Evolutionary conservation across 2,888 invertebrate genomes (phyloP), one percentile per base, ranked within the genome.

Genomic region (Pasiphila rectangulata): DNA sequence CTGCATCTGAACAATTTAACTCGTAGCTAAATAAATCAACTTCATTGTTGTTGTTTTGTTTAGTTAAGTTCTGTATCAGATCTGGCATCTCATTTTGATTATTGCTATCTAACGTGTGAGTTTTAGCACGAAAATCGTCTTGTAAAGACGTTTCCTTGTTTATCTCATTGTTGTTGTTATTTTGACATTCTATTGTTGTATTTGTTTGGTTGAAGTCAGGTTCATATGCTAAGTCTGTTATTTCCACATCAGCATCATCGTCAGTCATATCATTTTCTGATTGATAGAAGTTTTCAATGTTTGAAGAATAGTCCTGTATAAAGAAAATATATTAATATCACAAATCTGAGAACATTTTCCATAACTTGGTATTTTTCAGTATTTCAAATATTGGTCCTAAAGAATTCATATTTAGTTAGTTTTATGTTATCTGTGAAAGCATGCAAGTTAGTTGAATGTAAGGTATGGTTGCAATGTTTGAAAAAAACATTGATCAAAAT

Each of bases 191-290:
- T 63, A 67, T 61, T 60, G 48, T 57, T 41, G 53, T 61, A 53
- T 53, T 59, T 56, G 67, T 72, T 45, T 71, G 64, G 45, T 64
- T 72, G 42, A 62, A 46, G 59, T 78, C 76, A 21, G 65, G 52
- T 50, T 82, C 76, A 57, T 71, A 73, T 5, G 67, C 59, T 44
- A 72, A 56, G 46, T 83, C 84, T 10, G 75, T 74, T 23, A 81
- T 79, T 55, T 89, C 83, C 68, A 80, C 61, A 66, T 88, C 84
- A 54, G 87, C 65, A 67, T 90, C 88, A 64, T 90, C 87, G 53
- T 86, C 83, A 42, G 86, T 86, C 75, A 88, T 83, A 57, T 90
- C 90, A 82, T 87, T 88, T 74, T 89, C 86, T n/a, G 85, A 86
- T 50, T 80, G 85, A 65, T 85, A 86, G 67, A 78, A 83, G 52